Base-by-base conservation (phyloP, 2,888 invertebrate genomes). In the Drosophila phalerata region DNA sequence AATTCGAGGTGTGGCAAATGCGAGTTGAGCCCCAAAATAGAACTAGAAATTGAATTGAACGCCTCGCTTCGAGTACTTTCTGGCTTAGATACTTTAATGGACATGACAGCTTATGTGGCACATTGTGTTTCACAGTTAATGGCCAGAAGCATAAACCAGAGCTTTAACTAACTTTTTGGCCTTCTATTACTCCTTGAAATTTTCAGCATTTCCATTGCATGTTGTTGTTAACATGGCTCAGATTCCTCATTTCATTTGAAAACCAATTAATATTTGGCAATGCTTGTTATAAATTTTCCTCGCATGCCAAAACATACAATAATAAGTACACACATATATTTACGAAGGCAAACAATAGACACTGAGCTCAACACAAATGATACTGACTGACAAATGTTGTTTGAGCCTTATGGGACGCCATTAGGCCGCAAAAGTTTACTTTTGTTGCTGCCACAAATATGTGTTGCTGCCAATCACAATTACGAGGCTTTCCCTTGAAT, bases 381-480 rank as follows among this genome's bases (percentile, higher is more conserved):
- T 79, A 79, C 85, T 86, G 87, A 79, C 85, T 86, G 87, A 86
- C 84, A 84, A 84, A 81, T 84, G 84, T 81, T 78, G 70, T 85
- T 78, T 28, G 28, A 28, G 28, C 1, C 28, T 86, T 84, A 86
- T 86, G 81, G 73, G 66, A 58, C 57, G 70, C 81, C 85, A 84
- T 84, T 86, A 84, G 82, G 78, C 64, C 72, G 56, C 72, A 70
- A 69, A 82, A 79, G 81, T 88, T 88, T 79, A 57, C 69, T 67
- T 78, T 55, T 43, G 32, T 37, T 34, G 38, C 22, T 13, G 19
- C n/a, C 38, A 61, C 63, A 64, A 61, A 69, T 69, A 51, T 80
- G 70, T 73, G 66, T 63, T 55, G 71, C 85, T 74, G 85, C 83
- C 85, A 87, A 87, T 87, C 85, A 87, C 85, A 85, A 85, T 85